Evolutionary conservation across 2,888 invertebrate genomes (phyloP), one percentile per base, ranked within the genome.

Genomic region (Trichogramma dendrolimi): DNA sequence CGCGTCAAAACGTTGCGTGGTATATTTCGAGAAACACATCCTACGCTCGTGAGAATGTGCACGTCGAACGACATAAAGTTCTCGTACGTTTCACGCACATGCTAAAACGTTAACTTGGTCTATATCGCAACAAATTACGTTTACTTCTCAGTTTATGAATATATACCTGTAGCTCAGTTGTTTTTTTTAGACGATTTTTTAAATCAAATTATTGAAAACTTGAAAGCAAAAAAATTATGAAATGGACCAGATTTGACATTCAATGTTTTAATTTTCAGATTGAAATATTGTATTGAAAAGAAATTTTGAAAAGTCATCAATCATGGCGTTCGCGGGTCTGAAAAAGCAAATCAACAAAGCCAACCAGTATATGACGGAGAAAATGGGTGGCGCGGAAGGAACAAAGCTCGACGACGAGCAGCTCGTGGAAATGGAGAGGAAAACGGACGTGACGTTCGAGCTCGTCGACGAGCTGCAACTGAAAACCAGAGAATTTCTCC

Each of bases 281-380:
- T 11, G n/a, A 27, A 42, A 43, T 43, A 4, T n/a, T 44, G n/a
- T 42, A 44, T 51, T 58, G 14, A 6, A 10, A 8, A 14, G 46
- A 58, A 58, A 51, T 4, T 2, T 4, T 27, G 27, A 27, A 27
- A 51, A 38, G 60, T 49, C 39, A 62, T 53, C 44, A 78, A 83
- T 78, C 80, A 99, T 99, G 98, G 98, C 98, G 82, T 94, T 99
- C 82, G 96, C 97, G 75, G 98, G 98, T 73, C 86, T 99, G 72
- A 96, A 95, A 83, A 99, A 99, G 84, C 98, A 98, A 83, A 93
- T 99, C 81, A 99, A 98, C 85, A 99, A 99, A 86, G 97, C 97
- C 73, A 99, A 99, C 63, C 85, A 96, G 96, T 99, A 96, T 87
- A 92, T 99, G 86, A 97, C 96, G 79, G 99, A 99, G 83, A 98